Conservation (phyloP, 2,113 vertebrate species). For the Myiagra hebetior region DNA sequence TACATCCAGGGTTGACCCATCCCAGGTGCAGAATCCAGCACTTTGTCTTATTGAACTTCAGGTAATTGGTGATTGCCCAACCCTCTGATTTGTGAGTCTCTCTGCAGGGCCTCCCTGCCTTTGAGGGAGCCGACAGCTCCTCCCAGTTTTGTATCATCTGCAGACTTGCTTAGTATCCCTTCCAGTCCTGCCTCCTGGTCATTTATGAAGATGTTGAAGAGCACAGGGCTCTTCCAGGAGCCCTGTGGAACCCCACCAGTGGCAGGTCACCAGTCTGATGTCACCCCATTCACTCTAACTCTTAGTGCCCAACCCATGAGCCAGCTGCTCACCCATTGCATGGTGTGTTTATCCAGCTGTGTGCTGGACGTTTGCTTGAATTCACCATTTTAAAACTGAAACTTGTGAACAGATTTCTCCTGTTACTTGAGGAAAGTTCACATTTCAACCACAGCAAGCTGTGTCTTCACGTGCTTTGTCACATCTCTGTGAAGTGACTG, state of each 20-base stretch:
- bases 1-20: neutral
- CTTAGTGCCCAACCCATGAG: neutral
- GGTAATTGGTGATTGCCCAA: accelerated
- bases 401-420: neutral
- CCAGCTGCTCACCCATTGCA: neutral
- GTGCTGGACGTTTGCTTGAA: neutral
- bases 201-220: neutral
- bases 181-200: neutral
- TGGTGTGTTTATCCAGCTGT: neutral
- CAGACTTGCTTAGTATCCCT: accelerated
- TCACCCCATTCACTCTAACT: neutral
- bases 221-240: neutral
- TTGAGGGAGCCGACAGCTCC: accelerated
- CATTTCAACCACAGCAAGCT: neutral
- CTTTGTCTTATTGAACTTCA: neutral
- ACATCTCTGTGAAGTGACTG: neutral
- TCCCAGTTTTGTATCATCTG: neutral
- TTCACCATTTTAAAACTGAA: neutral
- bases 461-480: neutral
- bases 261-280: neutral
- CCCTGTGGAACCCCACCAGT: no score
- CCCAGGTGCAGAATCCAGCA: neutral
- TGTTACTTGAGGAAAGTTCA: neutral
- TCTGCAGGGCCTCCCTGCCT: neutral
- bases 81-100: no score